A percentile compares a stretch with the other conserved stretches of the same genome.
Evolutionary conservation across 2,888 invertebrate species (phyloP).

Genomic region (Plagiodera versicolora): DNA sequence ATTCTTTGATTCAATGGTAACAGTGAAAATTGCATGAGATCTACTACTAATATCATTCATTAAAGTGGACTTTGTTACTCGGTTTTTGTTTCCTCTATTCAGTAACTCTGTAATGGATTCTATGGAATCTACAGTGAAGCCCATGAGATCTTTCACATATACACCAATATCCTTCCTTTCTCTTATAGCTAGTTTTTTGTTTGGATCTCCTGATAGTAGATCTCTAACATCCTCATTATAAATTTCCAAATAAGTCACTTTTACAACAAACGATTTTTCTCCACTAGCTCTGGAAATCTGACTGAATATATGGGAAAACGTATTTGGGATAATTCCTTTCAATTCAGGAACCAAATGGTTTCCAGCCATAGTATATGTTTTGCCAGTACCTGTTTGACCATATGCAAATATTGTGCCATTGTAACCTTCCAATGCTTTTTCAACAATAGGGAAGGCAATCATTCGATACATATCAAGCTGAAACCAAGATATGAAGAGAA

Average conservation of each 20-base stretch:
- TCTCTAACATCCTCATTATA: constrained; percentile 99
- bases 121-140: constrained; percentile 87
- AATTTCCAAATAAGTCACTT: constrained; percentile 97
- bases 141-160: constrained; percentile 95
- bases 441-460: constrained; percentile 94
- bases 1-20: constrained; percentile 95
- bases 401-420: constrained; percentile 93
- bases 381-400: constrained; percentile 95
- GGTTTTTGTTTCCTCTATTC: constrained; percentile 94
- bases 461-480: constrained; percentile 94
- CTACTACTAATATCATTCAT: constrained; percentile 97
- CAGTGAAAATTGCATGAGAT: constrained; percentile 98
- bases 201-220: constrained; percentile 82
- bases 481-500: constrained; percentile 27
- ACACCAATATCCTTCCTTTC: constrained; percentile 96
- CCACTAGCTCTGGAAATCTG: constrained; percentile 93
- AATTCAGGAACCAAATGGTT: constrained; percentile 83
- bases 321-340: constrained; percentile 96
- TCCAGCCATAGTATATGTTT: constrained; percentile 99
- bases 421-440: constrained; percentile 94
- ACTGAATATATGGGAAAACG: constrained; percentile 98
- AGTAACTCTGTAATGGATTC: constrained; percentile 53
- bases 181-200: constrained; percentile 85
- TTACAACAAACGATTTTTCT: constrained; percentile 76
- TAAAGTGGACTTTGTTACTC: constrained; percentile 87